Conservation (phyloP, 2,888 invertebrate genomes). For the Drosophila ustulata region DNA sequence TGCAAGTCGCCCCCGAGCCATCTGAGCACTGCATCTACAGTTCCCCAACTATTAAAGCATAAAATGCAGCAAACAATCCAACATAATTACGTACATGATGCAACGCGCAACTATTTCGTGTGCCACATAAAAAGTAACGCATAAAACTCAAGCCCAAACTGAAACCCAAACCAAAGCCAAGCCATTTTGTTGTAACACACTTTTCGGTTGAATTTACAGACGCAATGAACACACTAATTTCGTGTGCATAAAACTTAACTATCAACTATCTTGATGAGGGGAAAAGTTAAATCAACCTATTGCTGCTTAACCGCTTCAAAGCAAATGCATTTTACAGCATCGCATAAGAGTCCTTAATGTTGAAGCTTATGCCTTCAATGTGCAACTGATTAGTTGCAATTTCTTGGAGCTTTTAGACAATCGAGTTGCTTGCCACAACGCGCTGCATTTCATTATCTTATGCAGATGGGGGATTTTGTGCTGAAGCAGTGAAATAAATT, state of each 20-base stretch:
- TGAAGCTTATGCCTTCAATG: neutral
- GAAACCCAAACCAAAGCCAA: neutral
- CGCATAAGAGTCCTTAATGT: neutral
- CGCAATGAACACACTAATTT: constrained; percentile 32
- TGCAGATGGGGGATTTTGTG: neutral
- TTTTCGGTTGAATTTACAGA: constrained; percentile 24
- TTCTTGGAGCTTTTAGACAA: neutral
- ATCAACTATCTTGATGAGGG: neutral
- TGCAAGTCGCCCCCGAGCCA: constrained; percentile 1
- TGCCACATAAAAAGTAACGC: constrained; percentile 13
- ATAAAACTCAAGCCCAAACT: constrained; percentile 23
- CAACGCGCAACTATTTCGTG: constrained; percentile 10
- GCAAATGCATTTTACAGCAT: constrained; percentile 4
- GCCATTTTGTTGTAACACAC: constrained; percentile 14
- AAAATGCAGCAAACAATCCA: constrained; percentile 46
- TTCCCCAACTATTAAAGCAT: constrained; percentile 63
- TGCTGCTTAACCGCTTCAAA: neutral
- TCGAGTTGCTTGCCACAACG: neutral
- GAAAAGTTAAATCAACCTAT: neutral
- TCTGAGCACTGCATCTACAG: no score
- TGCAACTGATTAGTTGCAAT: constrained; percentile 4
- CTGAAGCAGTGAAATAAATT: neutral
- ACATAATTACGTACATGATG: constrained; percentile 52
- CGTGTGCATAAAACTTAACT: constrained; percentile 7
- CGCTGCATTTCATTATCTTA: constrained; percentile 1